Conservation (phyloP, 2,888 invertebrate species). For the Campopleginae sp. region DNA sequence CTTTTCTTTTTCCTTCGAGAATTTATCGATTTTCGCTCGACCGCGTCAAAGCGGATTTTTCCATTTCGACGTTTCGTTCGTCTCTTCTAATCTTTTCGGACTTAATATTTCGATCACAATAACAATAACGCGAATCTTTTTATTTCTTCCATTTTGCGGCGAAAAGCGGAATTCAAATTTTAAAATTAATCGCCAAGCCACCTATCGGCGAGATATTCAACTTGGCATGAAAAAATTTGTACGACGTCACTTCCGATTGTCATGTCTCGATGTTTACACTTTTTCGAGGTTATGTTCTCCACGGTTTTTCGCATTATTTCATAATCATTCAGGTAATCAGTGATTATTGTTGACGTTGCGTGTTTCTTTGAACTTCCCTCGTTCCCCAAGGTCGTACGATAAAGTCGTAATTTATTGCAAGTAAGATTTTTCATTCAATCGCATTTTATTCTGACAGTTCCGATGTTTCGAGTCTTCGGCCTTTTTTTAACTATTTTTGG, state of each 20-base stretch:
- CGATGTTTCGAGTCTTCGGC: neutral
- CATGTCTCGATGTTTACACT: slow-evolving; percentile 26
- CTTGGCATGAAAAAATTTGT: neutral
- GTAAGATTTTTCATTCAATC: neutral
- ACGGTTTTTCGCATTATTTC: neutral
- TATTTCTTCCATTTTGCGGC: neutral
- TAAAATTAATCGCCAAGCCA: neutral
- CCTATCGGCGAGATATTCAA: neutral
- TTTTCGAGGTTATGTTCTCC: slow-evolving; percentile 7
- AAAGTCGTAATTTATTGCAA: neutral
- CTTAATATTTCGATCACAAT: neutral
- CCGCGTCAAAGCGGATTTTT: neutral
- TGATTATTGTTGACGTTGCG: neutral
- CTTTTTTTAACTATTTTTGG: neutral
- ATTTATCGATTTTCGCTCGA: neutral
- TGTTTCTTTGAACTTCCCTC: neutral
- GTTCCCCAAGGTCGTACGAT: neutral
- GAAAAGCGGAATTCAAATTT: neutral
- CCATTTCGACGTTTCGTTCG: too few relatives aligned
- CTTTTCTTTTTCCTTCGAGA: neutral
- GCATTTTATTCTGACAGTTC: neutral
- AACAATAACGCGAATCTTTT: neutral
- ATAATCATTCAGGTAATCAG: neutral
- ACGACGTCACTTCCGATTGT: slow-evolving; percentile 19
- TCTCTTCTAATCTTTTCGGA: neutral